A percentile compares a stretch with the other conserved stretches of the same genome.
Evolutionary conservation across 2,797 vertebrate genomes (phyloP).

Genomic region (Gobio occitaniae): DNA sequence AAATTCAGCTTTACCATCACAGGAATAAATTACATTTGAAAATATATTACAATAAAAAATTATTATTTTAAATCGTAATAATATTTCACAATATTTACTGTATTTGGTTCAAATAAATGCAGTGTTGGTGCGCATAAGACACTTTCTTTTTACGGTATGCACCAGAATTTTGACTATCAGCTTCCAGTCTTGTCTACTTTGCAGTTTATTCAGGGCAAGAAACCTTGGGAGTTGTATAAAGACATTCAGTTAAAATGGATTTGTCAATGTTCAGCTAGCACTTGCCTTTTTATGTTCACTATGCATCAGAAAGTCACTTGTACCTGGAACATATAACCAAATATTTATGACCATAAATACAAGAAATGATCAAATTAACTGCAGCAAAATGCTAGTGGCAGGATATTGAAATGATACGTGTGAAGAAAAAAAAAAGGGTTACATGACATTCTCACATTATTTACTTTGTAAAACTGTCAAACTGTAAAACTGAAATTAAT

Average conservation of each 20-base stretch:
- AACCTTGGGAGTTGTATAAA: not conserved
- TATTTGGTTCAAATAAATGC: not conserved
- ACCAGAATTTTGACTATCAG: not conserved
- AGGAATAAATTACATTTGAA: not conserved
- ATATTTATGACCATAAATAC: conserved; percentile 31
- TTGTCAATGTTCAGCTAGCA: not conserved
- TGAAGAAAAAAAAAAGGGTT: not conserved
- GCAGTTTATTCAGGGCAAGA: not conserved
- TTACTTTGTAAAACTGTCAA: too few relatives aligned
- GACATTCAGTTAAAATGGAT: not conserved
- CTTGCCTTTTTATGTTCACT: not conserved
- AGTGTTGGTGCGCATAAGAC: not conserved
- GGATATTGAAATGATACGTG: not conserved
- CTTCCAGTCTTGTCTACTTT: not conserved
- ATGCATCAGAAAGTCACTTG: not conserved
- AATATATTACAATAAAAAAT: not conserved
- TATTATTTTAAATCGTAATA: not conserved
- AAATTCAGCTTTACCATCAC: not conserved
- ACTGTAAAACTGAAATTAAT: too few relatives aligned
- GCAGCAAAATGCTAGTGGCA: not conserved
- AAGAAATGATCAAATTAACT: conserved; percentile 28
- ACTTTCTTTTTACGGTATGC: not conserved
- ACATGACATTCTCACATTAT: not conserved
- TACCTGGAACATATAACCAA: not conserved
- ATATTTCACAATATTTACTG: not conserved